These are phyloP conservation scores for Trichogramma pretiosum DNA, from an alignment of 1,140 invertebrate species.

Conservation along the genomic window DNA sequence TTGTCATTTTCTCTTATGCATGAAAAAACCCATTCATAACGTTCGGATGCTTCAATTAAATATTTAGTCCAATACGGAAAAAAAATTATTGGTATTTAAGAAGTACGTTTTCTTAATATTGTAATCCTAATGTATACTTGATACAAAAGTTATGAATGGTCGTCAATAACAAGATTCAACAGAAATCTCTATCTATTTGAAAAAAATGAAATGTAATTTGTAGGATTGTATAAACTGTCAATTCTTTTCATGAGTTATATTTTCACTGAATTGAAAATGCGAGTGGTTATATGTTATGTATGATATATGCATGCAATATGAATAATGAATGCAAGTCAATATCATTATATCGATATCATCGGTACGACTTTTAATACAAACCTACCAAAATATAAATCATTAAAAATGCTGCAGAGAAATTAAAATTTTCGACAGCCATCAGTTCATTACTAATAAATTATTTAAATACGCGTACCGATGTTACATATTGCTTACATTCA, in stretches of 20 bases:
- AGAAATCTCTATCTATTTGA: conserved; percentile 7
- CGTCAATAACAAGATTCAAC: too few relatives aligned
- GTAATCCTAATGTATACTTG: too few relatives aligned
- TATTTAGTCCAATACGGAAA: too few relatives aligned
- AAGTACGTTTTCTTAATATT: too few relatives aligned
- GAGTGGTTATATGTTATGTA: conserved; percentile 10
- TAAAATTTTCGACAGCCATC: too few relatives aligned
- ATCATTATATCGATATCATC: conserved; percentile 11
- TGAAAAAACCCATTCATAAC: too few relatives aligned
- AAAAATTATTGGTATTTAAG: too few relatives aligned
- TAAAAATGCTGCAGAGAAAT: conserved; percentile 7
- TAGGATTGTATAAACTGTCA: conserved; percentile 4
- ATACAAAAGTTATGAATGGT: too few relatives aligned
- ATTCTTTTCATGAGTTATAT: conserved; percentile 12
- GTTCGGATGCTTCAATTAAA: too few relatives aligned
- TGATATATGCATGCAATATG: conserved; percentile 13
- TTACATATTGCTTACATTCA: conserved; percentile 15
- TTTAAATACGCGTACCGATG: too few relatives aligned
- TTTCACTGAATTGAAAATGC: conserved; percentile 14
- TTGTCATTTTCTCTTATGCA: too few relatives aligned
- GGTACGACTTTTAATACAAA: conserved; percentile 8
- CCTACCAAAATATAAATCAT: conserved; percentile 1
- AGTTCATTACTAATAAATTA: too few relatives aligned
- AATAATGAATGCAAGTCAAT: conserved; percentile 18
- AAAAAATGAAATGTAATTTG: neutral